phyloP scores from a whole-genome alignment of 1,140 invertebrate species.

The Neoseiulus cucumeris region DNA sequence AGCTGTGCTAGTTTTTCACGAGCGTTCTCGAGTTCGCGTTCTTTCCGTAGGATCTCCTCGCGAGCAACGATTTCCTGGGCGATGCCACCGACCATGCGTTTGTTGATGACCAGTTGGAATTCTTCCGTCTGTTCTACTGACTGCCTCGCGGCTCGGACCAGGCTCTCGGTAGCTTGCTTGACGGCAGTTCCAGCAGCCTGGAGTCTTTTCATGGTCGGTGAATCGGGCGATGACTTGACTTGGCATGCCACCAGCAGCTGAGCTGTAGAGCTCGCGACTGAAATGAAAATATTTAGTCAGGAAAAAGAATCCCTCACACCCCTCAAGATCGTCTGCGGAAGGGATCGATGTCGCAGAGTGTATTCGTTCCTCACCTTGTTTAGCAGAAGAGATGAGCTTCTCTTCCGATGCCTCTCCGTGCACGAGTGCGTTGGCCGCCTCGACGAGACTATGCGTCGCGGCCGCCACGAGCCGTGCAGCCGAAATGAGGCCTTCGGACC shows the following conservation, averaged over 20 bases:
- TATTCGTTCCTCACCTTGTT: slow-evolving; percentile 40
- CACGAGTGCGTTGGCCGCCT: slow-evolving; percentile 87
- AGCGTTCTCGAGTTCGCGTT: slow-evolving; percentile 78
- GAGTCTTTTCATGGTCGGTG: slow-evolving; percentile 72
- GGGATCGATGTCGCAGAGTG: too few species aligned
- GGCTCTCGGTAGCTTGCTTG: slow-evolving; percentile 87
- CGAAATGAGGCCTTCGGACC: slow-evolving; percentile 93
- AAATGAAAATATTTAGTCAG: slow-evolving; percentile 26
- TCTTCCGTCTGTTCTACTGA: slow-evolving; percentile 69
- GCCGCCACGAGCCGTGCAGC: slow-evolving; percentile 87
- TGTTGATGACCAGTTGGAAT: slow-evolving; percentile 59
- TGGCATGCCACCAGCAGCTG: slow-evolving; percentile 93
- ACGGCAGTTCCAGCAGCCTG: slow-evolving; percentile 86
- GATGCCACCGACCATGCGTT: slow-evolving; percentile 31
- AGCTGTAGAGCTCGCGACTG: slow-evolving; percentile 82
- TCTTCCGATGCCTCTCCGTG: slow-evolving; percentile 86
- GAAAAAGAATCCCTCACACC: too few species aligned
- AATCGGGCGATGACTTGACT: slow-evolving; percentile 89
- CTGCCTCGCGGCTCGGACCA: slow-evolving; percentile 80
- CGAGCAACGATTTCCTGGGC: slow-evolving; percentile 73
- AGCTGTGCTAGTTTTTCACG: slow-evolving; percentile 49
- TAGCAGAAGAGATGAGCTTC: slow-evolving; percentile 83
- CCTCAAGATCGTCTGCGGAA: too few species aligned
- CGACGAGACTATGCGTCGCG: slow-evolving; percentile 86
- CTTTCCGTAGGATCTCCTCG: slow-evolving; percentile 47